Evolutionary conservation across 2,797 vertebrate genomes (phyloP).

Genomic region (Alca torda): DNA sequence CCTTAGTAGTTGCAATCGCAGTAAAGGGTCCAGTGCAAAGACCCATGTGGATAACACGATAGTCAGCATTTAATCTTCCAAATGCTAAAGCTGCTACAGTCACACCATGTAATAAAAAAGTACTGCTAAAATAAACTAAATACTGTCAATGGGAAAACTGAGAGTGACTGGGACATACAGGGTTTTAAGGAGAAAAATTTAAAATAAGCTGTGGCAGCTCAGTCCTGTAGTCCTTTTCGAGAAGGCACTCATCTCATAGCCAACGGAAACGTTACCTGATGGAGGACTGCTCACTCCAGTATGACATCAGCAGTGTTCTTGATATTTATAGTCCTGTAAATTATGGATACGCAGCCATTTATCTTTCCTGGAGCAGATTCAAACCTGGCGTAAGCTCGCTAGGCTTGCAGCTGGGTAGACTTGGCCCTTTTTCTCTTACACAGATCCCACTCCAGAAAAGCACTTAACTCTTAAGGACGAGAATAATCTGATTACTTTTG

Average conservation of each 20-base stretch:
- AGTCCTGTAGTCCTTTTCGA: not conserved
- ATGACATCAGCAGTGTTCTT: not conserved
- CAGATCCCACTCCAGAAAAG: conserved; percentile 30
- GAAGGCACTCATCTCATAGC: not conserved
- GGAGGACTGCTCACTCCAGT: not conserved
- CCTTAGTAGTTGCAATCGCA: not conserved
- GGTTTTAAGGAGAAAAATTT: not conserved
- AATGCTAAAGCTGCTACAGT: not conserved
- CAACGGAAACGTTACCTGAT: conserved; percentile 12
- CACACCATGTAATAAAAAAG: not conserved
- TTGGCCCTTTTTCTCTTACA: not conserved
- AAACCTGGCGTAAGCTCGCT: conserved; percentile 1
- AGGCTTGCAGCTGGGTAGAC: conserved; percentile 39
- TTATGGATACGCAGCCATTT: not conserved
- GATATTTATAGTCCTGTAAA: conserved; percentile 52
- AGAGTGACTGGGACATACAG: not conserved
- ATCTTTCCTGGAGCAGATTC: conserved; percentile 40
- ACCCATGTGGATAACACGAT: not conserved
- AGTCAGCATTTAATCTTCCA: not conserved
- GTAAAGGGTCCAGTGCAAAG: not conserved
- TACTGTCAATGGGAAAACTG: not conserved
- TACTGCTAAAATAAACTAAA: not conserved
- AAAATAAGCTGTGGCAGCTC: not conserved
- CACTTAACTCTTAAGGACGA: conserved; percentile 11
- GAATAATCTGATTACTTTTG: conserved; percentile 19